These are phyloP conservation scores for Chirona hameri DNA, from an alignment of 2,888 invertebrate species.

Conservation along the genomic window DNA sequence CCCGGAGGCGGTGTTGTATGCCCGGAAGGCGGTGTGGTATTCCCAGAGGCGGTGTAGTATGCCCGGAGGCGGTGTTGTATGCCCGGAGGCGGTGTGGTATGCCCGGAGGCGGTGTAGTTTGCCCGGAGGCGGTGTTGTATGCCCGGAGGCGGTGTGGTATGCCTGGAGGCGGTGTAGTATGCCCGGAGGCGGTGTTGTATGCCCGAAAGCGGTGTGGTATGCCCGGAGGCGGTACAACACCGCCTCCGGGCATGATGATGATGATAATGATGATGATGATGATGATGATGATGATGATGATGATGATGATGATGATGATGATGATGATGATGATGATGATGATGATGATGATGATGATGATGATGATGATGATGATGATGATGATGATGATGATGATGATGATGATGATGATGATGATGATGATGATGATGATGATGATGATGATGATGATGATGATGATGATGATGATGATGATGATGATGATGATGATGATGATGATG, in stretches of 20 bases:
- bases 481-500: constrained; percentile 22
- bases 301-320: constrained; percentile 22
- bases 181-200: too few species aligned
- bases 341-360: constrained; percentile 22
- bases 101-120: too few species aligned
- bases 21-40: too few species aligned
- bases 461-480: constrained; percentile 22
- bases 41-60: too few species aligned
- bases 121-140: too few species aligned
- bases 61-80: too few species aligned
- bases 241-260: neutral
- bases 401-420: constrained; percentile 22
- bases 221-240: too few species aligned
- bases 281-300: constrained; percentile 22
- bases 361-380: constrained; percentile 22
- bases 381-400: constrained; percentile 22
- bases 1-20: too few species aligned
- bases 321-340: constrained; percentile 22
- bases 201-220: too few species aligned
- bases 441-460: constrained; percentile 22
- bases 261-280: constrained; percentile 22
- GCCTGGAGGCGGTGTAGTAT: too few species aligned
- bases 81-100: too few species aligned
- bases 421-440: constrained; percentile 9
- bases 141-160: too few species aligned